phyloP scores from a whole-genome alignment of 2,888 invertebrate genomes.

The Lobophora halterata region DNA sequence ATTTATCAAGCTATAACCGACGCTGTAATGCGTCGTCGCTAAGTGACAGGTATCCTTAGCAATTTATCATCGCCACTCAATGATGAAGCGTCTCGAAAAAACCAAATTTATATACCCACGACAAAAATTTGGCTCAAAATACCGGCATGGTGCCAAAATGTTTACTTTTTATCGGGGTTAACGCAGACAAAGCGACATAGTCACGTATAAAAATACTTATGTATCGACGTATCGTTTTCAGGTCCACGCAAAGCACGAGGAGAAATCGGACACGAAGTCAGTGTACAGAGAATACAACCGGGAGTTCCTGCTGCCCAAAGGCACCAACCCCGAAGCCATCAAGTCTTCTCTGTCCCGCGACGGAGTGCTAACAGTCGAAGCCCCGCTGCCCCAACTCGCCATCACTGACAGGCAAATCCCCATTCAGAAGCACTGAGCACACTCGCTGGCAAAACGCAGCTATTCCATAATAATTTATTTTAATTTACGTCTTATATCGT shows the following conservation, averaged over 20 bases:
- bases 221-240: conserved; percentile 64
- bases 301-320: conserved; percentile 97
- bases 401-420: conserved; percentile 91
- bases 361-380: conserved; percentile 97
- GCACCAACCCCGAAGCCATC: conserved; percentile 97
- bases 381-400: conserved; percentile 94
- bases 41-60: conserved; percentile 23
- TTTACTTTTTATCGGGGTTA: conserved; percentile 50
- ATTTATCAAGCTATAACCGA: conserved; percentile 14
- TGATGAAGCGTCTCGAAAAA: conserved; percentile 50
- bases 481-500: conserved; percentile 68
- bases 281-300: conserved; percentile 99
- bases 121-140: conserved; percentile 43
- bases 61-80: conserved; percentile 42
- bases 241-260: conserved; percentile 99
- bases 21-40: conserved; percentile 14
- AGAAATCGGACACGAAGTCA: conserved; percentile 97
- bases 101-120: conserved; percentile 43
- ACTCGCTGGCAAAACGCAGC: conserved; percentile 58
- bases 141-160: conserved; percentile 59
- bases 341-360: conserved; percentile 97
- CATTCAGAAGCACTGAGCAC: conserved; percentile 82
- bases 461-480: conserved; percentile 80
- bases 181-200: conserved; percentile 35
- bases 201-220: conserved; percentile 22